Conservation (phyloP, 2,888 invertebrate genomes). For the Vanessa cardui region DNA sequence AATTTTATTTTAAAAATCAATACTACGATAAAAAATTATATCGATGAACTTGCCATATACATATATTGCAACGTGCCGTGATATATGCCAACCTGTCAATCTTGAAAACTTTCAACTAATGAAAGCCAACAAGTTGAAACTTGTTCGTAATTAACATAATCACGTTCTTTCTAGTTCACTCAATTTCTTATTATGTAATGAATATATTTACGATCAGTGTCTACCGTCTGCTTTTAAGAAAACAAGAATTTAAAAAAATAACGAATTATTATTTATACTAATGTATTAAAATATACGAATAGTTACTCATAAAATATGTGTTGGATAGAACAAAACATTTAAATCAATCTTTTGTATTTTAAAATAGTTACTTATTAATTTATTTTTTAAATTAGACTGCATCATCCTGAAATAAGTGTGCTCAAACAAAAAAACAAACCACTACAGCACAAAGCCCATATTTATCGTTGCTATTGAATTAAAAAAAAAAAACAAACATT, state of each 20-base stretch:
- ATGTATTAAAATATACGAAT: background rate
- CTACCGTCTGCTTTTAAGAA: too few relatives aligned
- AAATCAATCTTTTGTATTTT: too few relatives aligned
- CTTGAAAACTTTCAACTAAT: constrained; percentile 25
- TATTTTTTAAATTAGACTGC: too few relatives aligned
- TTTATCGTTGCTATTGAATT: too few relatives aligned
- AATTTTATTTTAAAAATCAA: background rate
- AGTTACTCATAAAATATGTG: too few relatives aligned
- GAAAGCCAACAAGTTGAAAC: constrained; percentile 24
- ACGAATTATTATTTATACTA: background rate
- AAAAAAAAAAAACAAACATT: too few relatives aligned
- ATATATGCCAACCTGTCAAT: constrained; percentile 19
- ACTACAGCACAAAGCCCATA: too few relatives aligned
- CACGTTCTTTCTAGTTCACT: constrained; percentile 14
- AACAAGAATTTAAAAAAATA: too few relatives aligned
- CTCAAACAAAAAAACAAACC: too few relatives aligned
- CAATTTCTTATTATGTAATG: constrained; percentile 10
- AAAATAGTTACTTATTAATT: too few relatives aligned
- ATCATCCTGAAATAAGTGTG: too few relatives aligned
- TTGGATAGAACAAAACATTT: too few relatives aligned
- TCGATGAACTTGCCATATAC: background rate
- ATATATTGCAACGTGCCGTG: background rate
- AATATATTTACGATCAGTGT: background rate
- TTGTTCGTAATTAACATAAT: constrained; percentile 23
- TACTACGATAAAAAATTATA: background rate